A percentile compares a stretch with the other conserved stretches of the same genome.
Evolutionary conservation across 2,797 vertebrate genomes (phyloP).

Genomic region (Lepilemur ruficaudatus): DNA sequence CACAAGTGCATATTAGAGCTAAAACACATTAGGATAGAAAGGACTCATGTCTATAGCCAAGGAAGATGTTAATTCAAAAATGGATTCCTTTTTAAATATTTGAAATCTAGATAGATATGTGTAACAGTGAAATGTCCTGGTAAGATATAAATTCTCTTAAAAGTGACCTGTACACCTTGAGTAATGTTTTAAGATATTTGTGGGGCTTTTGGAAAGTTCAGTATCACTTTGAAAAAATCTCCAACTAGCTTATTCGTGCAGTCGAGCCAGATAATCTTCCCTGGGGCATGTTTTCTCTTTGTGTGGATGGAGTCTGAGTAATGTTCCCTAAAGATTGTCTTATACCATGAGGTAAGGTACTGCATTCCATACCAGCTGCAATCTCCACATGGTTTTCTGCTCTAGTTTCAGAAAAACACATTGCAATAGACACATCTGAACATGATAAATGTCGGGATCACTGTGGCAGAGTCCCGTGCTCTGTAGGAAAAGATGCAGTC

Average conservation of each 20-base stretch:
- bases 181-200: background rate
- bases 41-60: background rate
- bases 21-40: background rate
- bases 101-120: conserved; percentile 4
- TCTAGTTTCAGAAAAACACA: conserved; percentile 60
- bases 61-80: background rate
- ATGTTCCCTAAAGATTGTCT: conserved; percentile 35
- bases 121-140: background rate
- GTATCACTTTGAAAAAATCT: conserved; percentile 29
- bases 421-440: conserved; percentile 58
- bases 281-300: background rate
- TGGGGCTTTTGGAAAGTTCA: background rate
- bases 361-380: conserved; percentile 64
- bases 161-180: background rate
- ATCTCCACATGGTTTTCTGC: conserved; percentile 66
- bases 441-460: conserved; percentile 67
- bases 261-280: background rate
- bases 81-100: background rate
- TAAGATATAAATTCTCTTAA: background rate
- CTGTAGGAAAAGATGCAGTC: conserved; percentile 53
- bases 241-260: background rate
- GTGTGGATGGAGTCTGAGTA: background rate
- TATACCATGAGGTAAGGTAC: background rate
- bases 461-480: conserved; percentile 37
- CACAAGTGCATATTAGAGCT: background rate